phyloP scores from a whole-genome alignment of 2,113 vertebrate genomes.

The Mustela nigripes region DNA sequence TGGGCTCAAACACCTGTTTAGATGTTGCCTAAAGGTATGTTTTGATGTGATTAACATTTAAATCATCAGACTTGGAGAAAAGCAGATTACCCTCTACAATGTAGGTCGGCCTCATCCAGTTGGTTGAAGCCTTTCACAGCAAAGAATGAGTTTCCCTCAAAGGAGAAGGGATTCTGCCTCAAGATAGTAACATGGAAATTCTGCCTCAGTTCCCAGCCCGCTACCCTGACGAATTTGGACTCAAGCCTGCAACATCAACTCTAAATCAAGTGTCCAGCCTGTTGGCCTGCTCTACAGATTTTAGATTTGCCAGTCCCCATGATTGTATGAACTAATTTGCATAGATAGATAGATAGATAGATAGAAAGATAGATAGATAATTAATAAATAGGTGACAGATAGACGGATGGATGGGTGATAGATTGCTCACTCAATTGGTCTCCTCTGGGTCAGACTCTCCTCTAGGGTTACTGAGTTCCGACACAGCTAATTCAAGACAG shows the following conservation, averaged over 20 bases:
- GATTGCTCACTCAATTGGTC: not conserved
- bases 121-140: not conserved
- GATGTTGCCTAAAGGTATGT: not conserved
- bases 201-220: not conserved
- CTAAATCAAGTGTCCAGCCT: not conserved
- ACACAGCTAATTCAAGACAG: not conserved
- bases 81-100: not conserved
- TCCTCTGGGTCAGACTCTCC: not conserved
- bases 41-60: not conserved
- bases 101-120: not conserved
- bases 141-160: not conserved
- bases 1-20: not conserved
- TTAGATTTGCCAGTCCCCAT: not conserved
- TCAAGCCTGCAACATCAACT: not conserved
- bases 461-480: not conserved
- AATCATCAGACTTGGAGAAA: not conserved
- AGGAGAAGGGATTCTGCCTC: not conserved
- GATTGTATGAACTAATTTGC: not conserved
- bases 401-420: not conserved
- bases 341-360: not conserved
- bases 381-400: not conserved
- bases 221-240: not conserved
- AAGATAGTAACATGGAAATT: not conserved
- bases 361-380: not conserved
- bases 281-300: not conserved